Evolutionary conservation across 2,888 invertebrate genomes (phyloP), one percentile per base, ranked within the genome.

Genomic region (Schrankia costaestrigalis): DNA sequence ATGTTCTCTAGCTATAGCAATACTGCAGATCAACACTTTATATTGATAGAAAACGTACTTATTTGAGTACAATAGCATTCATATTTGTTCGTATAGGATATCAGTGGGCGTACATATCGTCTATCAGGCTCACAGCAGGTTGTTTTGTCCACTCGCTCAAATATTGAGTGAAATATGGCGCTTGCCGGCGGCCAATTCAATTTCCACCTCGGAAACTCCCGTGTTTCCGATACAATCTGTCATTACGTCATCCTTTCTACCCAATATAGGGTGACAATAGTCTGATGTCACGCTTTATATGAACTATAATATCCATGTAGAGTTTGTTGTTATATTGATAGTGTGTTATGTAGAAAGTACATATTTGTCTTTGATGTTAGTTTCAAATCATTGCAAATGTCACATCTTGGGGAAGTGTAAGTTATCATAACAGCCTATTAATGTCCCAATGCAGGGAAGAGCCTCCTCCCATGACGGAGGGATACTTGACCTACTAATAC

Each of bases 71-170:
- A 66, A 65, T 60, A 50, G 58, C 34, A 41, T 25, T 37, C 44
- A 56, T 60, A 58, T 52, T 56, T 47, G 29, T 29, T 35, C 31
- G 41, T 37, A 36, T 28, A 32, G 23, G 45, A 45, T 46, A 42
- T 51, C 47, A 52, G 47, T 46, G 45, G 48, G 31, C 53, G n/a
- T n/a, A 46, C 54, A 47, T 57, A 58, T 62, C 65, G 64, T 72
- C 71, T 66, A 79, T 80, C 80, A 75, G 42, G 51, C 50, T 68
- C 83, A 32, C 84, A 79, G 83, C 82, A 67, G 81, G 84, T 65
- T 60, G 74, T 71, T 71, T 74, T 73, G 78, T 76, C 59, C 46
- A 53, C 56, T 55, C 58, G 53, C 56, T 74, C 70, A 77, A 74
- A 76, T 78, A 80, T 75, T 64, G 73, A 70, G 65, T 72, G 72